These are phyloP conservation scores for Struthidea cinerea DNA, from an alignment of 2,113 vertebrate genomes.

Conservation along the genomic window DNA sequence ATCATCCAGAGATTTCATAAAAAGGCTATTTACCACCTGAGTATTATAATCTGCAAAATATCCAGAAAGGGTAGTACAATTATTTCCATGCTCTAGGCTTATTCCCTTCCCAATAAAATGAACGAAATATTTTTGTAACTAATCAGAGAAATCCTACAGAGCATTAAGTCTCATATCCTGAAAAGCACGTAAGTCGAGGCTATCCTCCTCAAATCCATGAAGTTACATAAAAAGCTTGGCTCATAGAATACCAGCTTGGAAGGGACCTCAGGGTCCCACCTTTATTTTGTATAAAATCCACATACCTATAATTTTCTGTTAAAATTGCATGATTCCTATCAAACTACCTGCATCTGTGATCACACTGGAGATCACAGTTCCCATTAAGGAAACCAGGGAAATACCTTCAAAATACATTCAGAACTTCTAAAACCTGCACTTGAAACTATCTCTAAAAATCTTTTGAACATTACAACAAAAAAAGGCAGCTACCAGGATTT, in stretches of 20 bases:
- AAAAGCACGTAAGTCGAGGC: neutral
- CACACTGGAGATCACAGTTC: neutral
- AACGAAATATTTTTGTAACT: neutral
- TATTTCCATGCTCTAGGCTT: neutral
- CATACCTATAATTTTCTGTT: neutral
- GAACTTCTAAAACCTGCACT: neutral
- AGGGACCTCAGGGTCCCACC: neutral
- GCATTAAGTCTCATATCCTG: neutral
- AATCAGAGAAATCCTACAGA: neutral
- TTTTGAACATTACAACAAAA: neutral
- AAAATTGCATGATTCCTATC: neutral
- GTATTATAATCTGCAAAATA: neutral
- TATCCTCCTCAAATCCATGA: neutral
- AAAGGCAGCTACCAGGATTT: neutral
- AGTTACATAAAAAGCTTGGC: neutral
- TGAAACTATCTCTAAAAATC: neutral
- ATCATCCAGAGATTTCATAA: neutral
- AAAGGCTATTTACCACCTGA: neutral
- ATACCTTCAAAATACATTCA: neutral
- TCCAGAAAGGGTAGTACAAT: neutral
- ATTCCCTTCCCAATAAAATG: neutral
- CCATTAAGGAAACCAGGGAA: neutral
- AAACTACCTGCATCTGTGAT: neutral
- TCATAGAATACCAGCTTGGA: neutral
- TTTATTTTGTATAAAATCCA: neutral